Base-by-base conservation (phyloP, 2,888 invertebrate species). In the Ganaspis brasiliensis region DNA sequence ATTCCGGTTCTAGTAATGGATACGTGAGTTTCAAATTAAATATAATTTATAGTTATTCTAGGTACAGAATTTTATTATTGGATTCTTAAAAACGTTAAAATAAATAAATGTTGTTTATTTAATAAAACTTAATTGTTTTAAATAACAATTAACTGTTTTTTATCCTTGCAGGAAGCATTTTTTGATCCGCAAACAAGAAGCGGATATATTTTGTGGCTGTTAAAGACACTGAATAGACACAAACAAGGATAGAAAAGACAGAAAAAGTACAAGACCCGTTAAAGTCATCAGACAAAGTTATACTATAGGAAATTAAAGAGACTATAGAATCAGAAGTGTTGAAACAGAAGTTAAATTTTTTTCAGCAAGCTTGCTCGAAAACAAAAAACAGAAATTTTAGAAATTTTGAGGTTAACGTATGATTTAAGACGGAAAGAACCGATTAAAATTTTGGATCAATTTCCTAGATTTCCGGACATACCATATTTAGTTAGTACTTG, bases 401-500 rank as follows among this genome's bases (percentile, higher is more conserved):
- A 21, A 14, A 14, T 14, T 6, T 14, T 21, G 56, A 26, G 26
- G 26, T 5, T 26, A 14, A 57, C 57, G 0, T n/a, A 26, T 1
- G 26, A 31, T 57, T 26, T 31, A 12, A 21, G 56, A 14, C 21
- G 12, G 26, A n/a, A 14, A 3, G n/a, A 57, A 12, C 26, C 57
- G 24, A 8, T n/a, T 1, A 31, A 57, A n/a, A 57, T 57, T 31
- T 24, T 31, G 14, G 26, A 26, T 5, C 10, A 57, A 14, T 57
- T 57, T 14, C 12, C 56, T 1, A 56, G 21, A 56, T 56, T 56
- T 14, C 6, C 14, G 12, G 56, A 56, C 14, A 21, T 24, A n/a
- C 57, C 57, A 31, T 57, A 57, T n/a, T 5, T 57, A n/a, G 57
- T 57, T 57, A 1, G 26, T 57, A 31, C n/a, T n/a, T n/a, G n/a